phyloP scores from a whole-genome alignment of 2,888 invertebrate genomes.

The Lithophane semibrunnea region DNA sequence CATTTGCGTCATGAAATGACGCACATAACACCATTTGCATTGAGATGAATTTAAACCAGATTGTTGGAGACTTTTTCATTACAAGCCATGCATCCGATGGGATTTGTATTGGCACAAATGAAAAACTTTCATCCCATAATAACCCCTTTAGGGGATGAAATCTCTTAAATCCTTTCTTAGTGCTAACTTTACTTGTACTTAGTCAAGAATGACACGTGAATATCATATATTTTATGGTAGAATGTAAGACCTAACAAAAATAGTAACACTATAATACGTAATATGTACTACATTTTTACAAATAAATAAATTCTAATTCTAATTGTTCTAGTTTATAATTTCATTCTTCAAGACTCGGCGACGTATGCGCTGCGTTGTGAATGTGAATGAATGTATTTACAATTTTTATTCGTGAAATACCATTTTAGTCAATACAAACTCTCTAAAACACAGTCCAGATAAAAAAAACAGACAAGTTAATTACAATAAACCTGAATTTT shows the following conservation, averaged over 20 bases:
- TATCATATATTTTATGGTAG: no score
- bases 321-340: no score
- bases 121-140: background rate
- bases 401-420: background rate
- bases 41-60: conserved; percentile 9
- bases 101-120: background rate
- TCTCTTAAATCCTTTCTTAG: background rate
- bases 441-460: background rate
- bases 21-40: conserved; percentile 1
- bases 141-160: background rate
- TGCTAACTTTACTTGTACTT: no score
- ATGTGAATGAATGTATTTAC: background rate
- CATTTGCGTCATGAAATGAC: conserved; percentile 37
- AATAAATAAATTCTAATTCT: no score
- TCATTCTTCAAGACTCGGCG: no score
- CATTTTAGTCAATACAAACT: background rate
- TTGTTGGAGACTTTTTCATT: background rate
- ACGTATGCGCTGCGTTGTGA: background rate
- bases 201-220: no score
- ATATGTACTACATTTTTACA: no score
- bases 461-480: background rate
- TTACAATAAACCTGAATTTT: background rate
- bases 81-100: background rate
- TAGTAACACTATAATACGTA: no score
- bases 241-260: no score